Base-by-base conservation (phyloP, 1,140 invertebrate genomes). In the Rhopalosiphum maidis region DNA sequence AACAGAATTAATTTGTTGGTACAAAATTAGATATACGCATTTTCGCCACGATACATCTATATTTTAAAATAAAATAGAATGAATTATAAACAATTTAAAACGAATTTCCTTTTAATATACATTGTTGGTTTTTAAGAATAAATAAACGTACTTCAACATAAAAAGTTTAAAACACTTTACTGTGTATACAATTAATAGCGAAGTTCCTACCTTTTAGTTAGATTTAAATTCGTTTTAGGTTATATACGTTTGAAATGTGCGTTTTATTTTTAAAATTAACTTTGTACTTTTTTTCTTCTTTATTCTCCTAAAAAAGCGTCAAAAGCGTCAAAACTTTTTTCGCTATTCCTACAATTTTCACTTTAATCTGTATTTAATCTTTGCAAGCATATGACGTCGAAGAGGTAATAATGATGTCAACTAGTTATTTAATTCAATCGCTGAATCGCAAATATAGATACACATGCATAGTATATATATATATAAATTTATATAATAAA, bases 151-250 rank as follows among this genome's bases (percentile, higher is more conserved):
- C 60, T 77, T 77, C 30, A 77, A 77, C 60, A 15, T n/a, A 77
- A 77, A 77, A 77, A 77, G 60, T 77, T 77, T 77, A 77, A 77
- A 77, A 77, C 60, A n/a, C 60, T 77, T 77, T 77, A n/a, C 60
- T n/a, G 60, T 77, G 60, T 77, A 77, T 77, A 77, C 60, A 77
- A 77, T 77, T 77, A 77, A 77, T 18, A n/a, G 60, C 18, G 30
- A 77, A 68, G 60, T n/a, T 77, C 5, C 15, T 77, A 77, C 60
- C 60, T 77, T 77, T 77, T n/a, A 77, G 60, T 77, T 77, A 77
- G 60, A 77, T 77, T 77, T 77, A 77, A 77, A 77, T 77, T 77
- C 60, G 60, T 77, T 77, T 77, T 77, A 11, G 60, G 60, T n/a
- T n/a, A n/a, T 77, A 77, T 77, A 15, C 60, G n/a, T n/a, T 68